phyloP scores from a whole-genome alignment of 2,888 invertebrate genomes.

The Nemapogon koenigi region DNA sequence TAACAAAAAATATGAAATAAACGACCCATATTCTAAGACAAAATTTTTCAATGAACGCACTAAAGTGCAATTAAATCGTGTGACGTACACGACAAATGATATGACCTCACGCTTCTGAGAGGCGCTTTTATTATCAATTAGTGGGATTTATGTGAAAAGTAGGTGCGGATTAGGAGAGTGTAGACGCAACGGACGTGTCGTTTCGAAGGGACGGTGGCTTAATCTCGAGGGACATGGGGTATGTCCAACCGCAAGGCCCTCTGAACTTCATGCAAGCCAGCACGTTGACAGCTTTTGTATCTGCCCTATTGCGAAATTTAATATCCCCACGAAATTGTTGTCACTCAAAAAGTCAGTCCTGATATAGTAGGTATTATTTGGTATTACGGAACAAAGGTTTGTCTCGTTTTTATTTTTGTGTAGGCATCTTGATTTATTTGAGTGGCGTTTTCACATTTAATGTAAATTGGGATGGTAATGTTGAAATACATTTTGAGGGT shows the following conservation, averaged over 20 bases:
- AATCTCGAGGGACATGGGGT: conserved; percentile 46
- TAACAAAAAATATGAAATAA: too few relatives aligned
- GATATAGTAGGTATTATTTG: too few relatives aligned
- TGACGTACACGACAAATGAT: conserved; percentile 25
- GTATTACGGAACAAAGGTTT: conserved; percentile 5
- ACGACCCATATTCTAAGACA: too few relatives aligned
- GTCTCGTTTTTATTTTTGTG: too few relatives aligned
- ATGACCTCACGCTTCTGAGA: conserved; percentile 54
- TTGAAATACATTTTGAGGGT: too few relatives aligned
- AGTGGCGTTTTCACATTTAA: too few relatives aligned
- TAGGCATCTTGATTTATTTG: too few relatives aligned
- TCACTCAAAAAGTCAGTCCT: conserved; percentile 9
- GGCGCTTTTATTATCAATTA: conserved; percentile 45
- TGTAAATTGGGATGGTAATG: too few relatives aligned
- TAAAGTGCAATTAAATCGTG: conserved; percentile 2
- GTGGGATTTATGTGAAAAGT: conserved; percentile 60
- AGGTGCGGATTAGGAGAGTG: conserved; percentile 53
- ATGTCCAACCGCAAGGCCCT: conserved; percentile 1
- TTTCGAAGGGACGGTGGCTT: conserved; percentile 43
- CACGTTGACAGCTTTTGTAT: conserved; percentile 57
- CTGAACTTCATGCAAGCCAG: conserved; percentile 39
- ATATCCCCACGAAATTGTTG: conserved; percentile 54
- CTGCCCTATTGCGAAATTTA: conserved; percentile 48
- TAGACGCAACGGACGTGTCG: conserved; percentile 52
- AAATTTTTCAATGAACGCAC: background rate